phyloP scores from a whole-genome alignment of 1,140 invertebrate genomes.

The Paramacrobiotus metropolitanus region DNA sequence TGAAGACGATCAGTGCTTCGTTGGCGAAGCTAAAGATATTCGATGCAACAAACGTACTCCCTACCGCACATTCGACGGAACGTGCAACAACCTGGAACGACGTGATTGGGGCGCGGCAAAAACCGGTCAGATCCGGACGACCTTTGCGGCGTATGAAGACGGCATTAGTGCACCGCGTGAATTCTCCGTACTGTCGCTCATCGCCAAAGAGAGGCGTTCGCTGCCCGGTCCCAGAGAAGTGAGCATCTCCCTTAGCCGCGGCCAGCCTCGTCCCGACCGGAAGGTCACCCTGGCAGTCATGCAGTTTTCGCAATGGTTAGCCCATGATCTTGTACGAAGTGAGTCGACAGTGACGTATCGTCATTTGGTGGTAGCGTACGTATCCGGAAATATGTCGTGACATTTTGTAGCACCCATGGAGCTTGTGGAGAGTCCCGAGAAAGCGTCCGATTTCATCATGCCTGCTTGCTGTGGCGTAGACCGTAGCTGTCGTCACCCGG shows the following conservation, averaged over 20 bases:
- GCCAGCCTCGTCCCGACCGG: constrained; percentile 31
- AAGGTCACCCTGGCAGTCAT: constrained; percentile 48
- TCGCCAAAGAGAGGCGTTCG: background rate
- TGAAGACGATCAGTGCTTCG: background rate
- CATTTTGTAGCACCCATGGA: background rate
- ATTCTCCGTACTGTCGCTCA: background rate
- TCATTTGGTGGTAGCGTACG: background rate
- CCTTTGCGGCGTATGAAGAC: background rate
- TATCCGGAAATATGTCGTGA: background rate
- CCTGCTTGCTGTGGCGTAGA: background rate
- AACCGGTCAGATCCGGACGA: constrained; percentile 10
- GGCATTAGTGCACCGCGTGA: background rate
- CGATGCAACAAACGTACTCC: background rate
- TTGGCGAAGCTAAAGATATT: background rate
- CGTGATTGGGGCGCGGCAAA: constrained; percentile 35
- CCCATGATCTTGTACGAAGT: constrained; percentile 46
- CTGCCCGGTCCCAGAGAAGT: constrained; percentile 44
- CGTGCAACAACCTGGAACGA: constrained; percentile 49
- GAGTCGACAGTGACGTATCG: background rate
- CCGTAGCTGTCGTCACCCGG: constrained; percentile 10
- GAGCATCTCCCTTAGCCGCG: constrained; percentile 38
- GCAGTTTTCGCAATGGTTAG: constrained; percentile 65
- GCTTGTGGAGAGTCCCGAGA: background rate
- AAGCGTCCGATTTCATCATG: background rate
- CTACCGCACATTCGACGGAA: constrained; percentile 47